These are phyloP conservation scores for Parotia lawesii DNA, from an alignment of 2,113 vertebrate genomes.

Conservation along the genomic window DNA sequence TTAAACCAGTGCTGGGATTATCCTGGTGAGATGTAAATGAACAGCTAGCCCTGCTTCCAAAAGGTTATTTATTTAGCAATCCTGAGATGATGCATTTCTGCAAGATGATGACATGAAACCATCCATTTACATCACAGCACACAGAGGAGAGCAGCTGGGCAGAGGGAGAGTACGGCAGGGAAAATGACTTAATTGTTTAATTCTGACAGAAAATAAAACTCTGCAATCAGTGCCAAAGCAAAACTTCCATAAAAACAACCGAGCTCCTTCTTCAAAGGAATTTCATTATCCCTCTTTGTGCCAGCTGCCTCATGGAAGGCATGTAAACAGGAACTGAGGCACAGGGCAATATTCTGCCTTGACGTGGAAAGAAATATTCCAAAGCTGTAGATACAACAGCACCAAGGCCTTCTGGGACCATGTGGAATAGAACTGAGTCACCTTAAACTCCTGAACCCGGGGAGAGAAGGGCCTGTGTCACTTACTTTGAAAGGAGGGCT, in stretches of 20 bases:
- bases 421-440: neutral
- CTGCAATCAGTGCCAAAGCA: neutral
- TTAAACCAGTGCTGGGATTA: neutral
- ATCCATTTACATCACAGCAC: neutral
- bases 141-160: neutral
- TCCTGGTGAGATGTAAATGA: neutral
- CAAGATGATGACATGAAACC: neutral
- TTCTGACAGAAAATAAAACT: neutral
- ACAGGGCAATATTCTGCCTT: neutral
- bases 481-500: constrained; percentile 96
- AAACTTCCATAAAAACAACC: neutral
- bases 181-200: neutral
- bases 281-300: neutral
- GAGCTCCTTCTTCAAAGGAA: neutral
- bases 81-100: neutral
- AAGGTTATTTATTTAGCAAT: neutral
- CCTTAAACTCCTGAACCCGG: neutral
- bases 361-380: neutral
- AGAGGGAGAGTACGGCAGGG: neutral
- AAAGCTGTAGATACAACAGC: neutral
- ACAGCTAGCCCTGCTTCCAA: neutral
- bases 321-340: constrained; percentile 29
- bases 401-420: neutral
- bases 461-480: neutral
- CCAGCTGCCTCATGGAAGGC: neutral